Base-by-base conservation (phyloP, 2,888 invertebrate species). In the Bembecia ichneumoniformis region DNA sequence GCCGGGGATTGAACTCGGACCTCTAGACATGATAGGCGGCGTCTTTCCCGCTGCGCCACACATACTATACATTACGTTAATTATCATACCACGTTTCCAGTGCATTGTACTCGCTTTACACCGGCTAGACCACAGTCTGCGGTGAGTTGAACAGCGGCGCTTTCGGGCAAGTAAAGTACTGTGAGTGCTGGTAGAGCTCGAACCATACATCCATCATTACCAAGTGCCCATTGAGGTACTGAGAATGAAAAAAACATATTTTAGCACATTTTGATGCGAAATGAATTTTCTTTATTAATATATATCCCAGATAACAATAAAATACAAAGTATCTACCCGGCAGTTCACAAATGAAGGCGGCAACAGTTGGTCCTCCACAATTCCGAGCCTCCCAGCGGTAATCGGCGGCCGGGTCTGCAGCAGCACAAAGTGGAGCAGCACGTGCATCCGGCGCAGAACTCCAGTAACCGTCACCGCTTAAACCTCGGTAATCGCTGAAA, bases 261-360 rank as follows among this genome's bases (percentile, higher is more conserved):
- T 28, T 9, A 28, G 28, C 28, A n/a, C n/a, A 40, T 40, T 9
- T 13, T 40, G 4, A 3, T 28, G 28, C 9, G 2, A 9, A 20
- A 9, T 28, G 28, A 9, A 28, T n/a, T n/a, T n/a, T n/a, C n/a
- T n/a, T n/a, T n/a, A n/a, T n/a, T n/a, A n/a, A n/a, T n/a, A n/a
- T n/a, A n/a, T n/a, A n/a, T n/a, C n/a, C n/a, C n/a, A n/a, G n/a
- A n/a, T n/a, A n/a, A 3, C 3, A 36, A 9, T 36, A 11, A 40
- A 40, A 40, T 13, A 14, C 40, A 13, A 40, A 13, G 3, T 5
- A 13, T 49, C 49, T 64, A 94, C 94, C 93, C 63, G 93, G 92
- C 67, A 94, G 86, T 88, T 94, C 94, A 70, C 94, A 94, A 55
- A 94, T 91, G 72, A 94, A 94, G 5, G 94, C 91, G 1, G 93